Percentiles rank a stretch among this genome's conserved stretches.
Evolutionary conservation across 35 echinoderm and acorn worm species (phyloP).

Genomic region (Ophioderma brevispina): DNA sequence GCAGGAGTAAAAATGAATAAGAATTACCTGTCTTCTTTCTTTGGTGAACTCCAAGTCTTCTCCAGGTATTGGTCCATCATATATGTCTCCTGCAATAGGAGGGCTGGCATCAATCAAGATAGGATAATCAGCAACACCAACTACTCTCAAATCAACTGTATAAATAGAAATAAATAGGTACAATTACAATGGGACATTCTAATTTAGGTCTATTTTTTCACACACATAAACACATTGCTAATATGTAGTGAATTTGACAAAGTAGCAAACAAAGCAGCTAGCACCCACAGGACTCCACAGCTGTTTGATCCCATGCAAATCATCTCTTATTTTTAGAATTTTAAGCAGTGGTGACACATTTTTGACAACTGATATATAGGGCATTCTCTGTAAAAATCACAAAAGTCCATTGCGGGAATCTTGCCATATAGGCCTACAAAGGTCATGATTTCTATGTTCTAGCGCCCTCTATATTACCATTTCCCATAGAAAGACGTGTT

Average conservation of each 20-base stretch:
- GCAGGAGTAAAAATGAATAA: too few species aligned
- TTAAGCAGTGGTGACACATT: too few species aligned
- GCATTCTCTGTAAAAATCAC: too few species aligned
- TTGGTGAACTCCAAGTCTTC: constrained; percentile 14
- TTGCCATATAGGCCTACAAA: too few species aligned
- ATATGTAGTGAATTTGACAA: background rate
- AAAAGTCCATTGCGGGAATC: too few species aligned
- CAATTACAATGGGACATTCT: background rate
- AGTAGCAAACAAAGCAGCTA: background rate
- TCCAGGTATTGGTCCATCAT: constrained; percentile 30
- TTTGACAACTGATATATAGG: too few species aligned
- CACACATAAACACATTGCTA: background rate
- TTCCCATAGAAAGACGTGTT: too few species aligned
- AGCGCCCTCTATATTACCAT: too few species aligned
- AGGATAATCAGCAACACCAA: constrained; percentile 31
- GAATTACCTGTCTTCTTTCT: constrained; percentile 15
- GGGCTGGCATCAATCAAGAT: constrained; percentile 13
- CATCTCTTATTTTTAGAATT: too few species aligned
- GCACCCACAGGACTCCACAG: background rate
- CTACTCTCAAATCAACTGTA: constrained; percentile 49
- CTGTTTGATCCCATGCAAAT: too few species aligned
- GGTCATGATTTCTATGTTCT: too few species aligned
- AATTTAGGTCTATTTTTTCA: background rate
- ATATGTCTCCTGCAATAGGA: constrained; percentile 33
- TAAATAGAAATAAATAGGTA: background rate